phyloP scores from a whole-genome alignment of 2,888 invertebrate genomes.

The Philaethria dido region DNA sequence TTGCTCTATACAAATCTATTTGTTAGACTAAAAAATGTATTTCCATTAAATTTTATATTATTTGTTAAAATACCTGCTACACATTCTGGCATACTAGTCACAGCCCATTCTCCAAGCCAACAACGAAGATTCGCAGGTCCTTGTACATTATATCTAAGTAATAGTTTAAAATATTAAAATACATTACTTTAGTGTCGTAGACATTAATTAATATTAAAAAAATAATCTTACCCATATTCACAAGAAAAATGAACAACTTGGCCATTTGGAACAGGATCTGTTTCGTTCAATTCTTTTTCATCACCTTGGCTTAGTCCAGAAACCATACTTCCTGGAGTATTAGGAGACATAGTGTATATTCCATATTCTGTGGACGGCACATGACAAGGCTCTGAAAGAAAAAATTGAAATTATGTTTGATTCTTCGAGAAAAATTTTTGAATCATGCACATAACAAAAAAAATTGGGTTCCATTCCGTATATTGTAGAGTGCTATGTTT shows the following conservation, averaged over 20 bases:
- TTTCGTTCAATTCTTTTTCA: constrained; percentile 83
- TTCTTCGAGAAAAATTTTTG: background rate
- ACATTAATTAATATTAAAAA: background rate
- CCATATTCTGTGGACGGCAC: constrained; percentile 88
- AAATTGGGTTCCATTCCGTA: constrained; percentile 40
- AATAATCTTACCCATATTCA: constrained; percentile 84
- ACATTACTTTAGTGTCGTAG: background rate
- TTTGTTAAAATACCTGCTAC: constrained; percentile 82
- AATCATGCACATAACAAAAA: constrained; percentile 28
- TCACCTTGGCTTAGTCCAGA: constrained; percentile 65
- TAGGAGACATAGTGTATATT: constrained; percentile 84
- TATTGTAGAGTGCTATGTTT: constrained; percentile 25
- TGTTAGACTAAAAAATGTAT: background rate
- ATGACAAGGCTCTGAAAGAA: constrained; percentile 86
- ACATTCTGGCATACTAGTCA: constrained; percentile 89
- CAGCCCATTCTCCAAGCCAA: constrained; percentile 93
- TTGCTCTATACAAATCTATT: background rate
- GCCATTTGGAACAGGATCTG: constrained; percentile 86
- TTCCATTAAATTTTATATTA: background rate
- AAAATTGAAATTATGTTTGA: background rate
- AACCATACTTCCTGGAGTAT: constrained; percentile 53
- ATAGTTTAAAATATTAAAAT: background rate
- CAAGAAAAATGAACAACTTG: constrained; percentile 91
- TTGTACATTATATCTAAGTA: constrained; percentile 82
- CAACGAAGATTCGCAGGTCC: constrained; percentile 90